These are phyloP conservation scores for Thecophora atra DNA, from an alignment of 2,888 invertebrate species.

Conservation along the genomic window DNA sequence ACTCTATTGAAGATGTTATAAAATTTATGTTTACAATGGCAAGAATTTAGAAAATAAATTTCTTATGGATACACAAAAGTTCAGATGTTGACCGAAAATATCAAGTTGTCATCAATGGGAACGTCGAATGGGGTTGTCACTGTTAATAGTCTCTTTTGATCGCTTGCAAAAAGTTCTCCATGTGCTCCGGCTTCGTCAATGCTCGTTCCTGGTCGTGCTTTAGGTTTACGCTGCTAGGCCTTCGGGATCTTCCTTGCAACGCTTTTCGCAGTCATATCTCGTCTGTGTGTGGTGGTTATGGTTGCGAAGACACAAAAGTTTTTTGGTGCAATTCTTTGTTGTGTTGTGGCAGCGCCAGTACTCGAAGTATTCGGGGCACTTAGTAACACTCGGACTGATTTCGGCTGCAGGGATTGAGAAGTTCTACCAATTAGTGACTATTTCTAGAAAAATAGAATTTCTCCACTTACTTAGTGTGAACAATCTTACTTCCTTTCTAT, in stretches of 20 bases:
- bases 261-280: neutral
- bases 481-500: neutral
- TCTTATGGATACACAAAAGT: too few relatives aligned
- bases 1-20: too few relatives aligned
- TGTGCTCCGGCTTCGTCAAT: too few relatives aligned
- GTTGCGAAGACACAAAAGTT: neutral
- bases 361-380: constrained; percentile 9
- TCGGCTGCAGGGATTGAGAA: neutral
- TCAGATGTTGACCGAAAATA: too few relatives aligned
- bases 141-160: too few relatives aligned
- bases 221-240: too few relatives aligned
- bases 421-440: neutral
- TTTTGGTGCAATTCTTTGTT: constrained; percentile 7
- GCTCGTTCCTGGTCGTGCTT: too few relatives aligned
- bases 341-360: constrained; percentile 3
- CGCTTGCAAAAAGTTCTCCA: too few relatives aligned
- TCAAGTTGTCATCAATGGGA: too few relatives aligned
- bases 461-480: neutral
- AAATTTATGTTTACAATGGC: too few relatives aligned
- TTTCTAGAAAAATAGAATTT: neutral
- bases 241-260: neutral
- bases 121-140: too few relatives aligned
- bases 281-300: neutral
- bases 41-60: too few relatives aligned
- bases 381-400: neutral